These are phyloP conservation scores for Porites cylindrica DNA, from an alignment of 92 coral and sea anemone species.

Conservation along the genomic window DNA sequence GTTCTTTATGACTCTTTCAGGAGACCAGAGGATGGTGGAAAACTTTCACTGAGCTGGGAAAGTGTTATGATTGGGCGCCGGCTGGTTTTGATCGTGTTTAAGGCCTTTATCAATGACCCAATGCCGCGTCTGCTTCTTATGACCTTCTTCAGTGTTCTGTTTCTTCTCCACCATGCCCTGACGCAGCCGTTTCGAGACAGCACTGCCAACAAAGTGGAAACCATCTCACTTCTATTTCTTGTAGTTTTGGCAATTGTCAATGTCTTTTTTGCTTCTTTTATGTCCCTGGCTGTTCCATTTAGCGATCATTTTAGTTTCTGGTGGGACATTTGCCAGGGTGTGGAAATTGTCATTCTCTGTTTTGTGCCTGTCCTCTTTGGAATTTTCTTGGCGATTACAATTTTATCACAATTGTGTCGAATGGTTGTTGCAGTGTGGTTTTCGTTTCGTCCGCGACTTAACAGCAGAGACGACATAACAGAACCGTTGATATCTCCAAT, in stretches of 20 bases:
- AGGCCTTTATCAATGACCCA: constrained; percentile 27
- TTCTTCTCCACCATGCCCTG: constrained; percentile 49
- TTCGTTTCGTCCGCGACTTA: not conserved
- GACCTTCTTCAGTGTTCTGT: constrained; percentile 40
- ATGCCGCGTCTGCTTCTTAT: constrained; percentile 36
- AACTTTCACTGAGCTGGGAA: constrained; percentile 54
- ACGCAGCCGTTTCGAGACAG: constrained; percentile 46
- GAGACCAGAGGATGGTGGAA: constrained; percentile 11
- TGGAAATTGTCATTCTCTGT: not conserved
- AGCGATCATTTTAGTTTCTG: not conserved
- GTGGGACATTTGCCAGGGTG: not conserved
- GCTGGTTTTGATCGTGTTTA: constrained; percentile 12
- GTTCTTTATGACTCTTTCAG: constrained; percentile 51
- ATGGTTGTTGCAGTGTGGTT: not conserved
- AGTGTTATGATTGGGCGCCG: constrained; percentile 62
- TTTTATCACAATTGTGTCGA: not conserved
- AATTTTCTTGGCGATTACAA: not conserved
- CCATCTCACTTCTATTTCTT: constrained; percentile 44
- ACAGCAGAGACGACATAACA: not conserved
- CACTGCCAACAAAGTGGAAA: constrained; percentile 39
- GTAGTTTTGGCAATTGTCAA: constrained; percentile 44
- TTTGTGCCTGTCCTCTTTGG: not conserved
- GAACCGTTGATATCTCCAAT: too few relatives aligned
- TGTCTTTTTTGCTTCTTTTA: constrained; percentile 34
- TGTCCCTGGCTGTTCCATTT: constrained; percentile 14